Base-by-base conservation (phyloP, 2,888 invertebrate genomes). In the Malacosoma neustria region DNA sequence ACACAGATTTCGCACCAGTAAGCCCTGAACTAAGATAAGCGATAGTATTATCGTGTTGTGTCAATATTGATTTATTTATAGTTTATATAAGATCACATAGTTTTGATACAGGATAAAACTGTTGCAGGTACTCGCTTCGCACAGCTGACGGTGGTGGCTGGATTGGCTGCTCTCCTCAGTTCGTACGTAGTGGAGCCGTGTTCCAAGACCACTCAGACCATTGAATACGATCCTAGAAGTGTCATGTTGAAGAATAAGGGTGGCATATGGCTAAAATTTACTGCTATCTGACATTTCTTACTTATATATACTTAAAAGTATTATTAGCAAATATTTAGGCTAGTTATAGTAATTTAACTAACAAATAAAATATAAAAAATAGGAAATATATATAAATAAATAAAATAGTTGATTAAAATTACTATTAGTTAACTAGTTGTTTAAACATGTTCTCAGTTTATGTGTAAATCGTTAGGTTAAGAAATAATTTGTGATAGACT, bases 191-290 rank as follows among this genome's bases (percentile, higher is more conserved):
- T 85, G 39, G 77, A 79, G 45, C 80, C 84, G 1, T 80, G 84
- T 49, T 51, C 66, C 1, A 63, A 54, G 22, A 85, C 85, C 6
- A 75, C 82, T 4, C 49, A 79, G 1, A 50, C 42, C 3, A 80
- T 85, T 39, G 54, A 72, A 14, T 85, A 82, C 49, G 85, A 85
- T 38, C 63, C 85, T 1, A 58, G 85, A 36, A 85, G 85, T 41
- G 77, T 85, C 13, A 75, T 85, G 74, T 63, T 85, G 9, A 85
- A 84, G 54, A 85, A 84, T 51, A 77, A 75, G 54, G 85, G 84
- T 32, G 73, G 84, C 37, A 84, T 85, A 45, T 82, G 73, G 72
- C 64, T 85, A 30, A 63, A 61, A 44, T 80, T 85, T 52, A 60
- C 50, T 41, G 52, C 54, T 30, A 45, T 54, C 14, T 22, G 22